Conservation (phyloP, 2,797 vertebrate species). For the Potorous gilbertii region DNA sequence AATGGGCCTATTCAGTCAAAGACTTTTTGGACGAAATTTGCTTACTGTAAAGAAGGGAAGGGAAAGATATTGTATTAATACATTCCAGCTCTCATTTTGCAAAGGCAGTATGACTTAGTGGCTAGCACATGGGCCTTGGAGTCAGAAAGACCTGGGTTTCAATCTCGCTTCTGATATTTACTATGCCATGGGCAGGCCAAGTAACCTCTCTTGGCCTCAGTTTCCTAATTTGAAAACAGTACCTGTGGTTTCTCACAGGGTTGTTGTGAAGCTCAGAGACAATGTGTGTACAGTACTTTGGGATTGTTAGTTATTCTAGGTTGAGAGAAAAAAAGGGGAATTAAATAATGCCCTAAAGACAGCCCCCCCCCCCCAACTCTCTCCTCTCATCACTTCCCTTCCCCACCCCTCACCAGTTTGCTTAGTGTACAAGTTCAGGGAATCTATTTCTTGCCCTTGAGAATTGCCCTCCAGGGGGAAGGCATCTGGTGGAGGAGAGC, state of each 20-base stretch:
- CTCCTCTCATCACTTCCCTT: neutral
- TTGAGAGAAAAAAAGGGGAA: neutral
- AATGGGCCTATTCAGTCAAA: neutral
- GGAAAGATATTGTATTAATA: neutral
- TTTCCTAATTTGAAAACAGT: neutral
- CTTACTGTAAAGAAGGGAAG: neutral
- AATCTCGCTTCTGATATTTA: neutral
- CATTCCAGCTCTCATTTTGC: neutral
- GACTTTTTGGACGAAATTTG: neutral
- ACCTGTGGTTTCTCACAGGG: neutral
- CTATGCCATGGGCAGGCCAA: neutral
- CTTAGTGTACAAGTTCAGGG: neutral
- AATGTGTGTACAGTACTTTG: neutral
- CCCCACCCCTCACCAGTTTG: neutral
- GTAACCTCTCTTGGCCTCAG: neutral
- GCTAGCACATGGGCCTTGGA: neutral
- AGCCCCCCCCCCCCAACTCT: neutral
- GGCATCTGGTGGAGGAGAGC: neutral
- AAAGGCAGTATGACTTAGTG: neutral
- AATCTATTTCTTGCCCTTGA: neutral
- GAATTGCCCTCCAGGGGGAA: neutral
- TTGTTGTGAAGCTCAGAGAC: neutral
- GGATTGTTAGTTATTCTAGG: neutral
- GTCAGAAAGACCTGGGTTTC: neutral
- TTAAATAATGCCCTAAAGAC: neutral